phyloP scores from a whole-genome alignment of 1,140 invertebrate species.

The Neelides sp. region DNA sequence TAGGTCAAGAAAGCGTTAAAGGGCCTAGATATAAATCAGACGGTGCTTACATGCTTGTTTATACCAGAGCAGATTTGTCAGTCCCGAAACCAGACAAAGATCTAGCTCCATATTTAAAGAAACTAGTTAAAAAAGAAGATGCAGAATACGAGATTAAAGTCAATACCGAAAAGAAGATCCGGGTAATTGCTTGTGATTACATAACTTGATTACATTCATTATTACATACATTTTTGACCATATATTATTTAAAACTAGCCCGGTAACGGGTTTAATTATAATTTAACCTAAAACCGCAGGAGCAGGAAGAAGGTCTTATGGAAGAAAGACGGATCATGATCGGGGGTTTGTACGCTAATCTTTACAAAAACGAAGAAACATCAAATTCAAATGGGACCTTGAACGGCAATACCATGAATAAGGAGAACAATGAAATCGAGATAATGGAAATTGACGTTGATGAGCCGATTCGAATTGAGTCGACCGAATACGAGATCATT shows the following conservation, averaged over 20 bases:
- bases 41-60: conserved; percentile 29
- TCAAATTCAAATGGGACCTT: not conserved
- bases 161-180: too few relatives aligned
- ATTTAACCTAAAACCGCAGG: conserved; percentile 33
- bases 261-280: too few relatives aligned
- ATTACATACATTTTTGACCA: too few relatives aligned
- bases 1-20: too few relatives aligned
- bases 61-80: conserved; percentile 42
- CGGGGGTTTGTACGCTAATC: conserved; percentile 29
- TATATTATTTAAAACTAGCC: too few relatives aligned
- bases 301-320: conserved; percentile 40
- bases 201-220: too few relatives aligned
- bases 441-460: conserved; percentile 42
- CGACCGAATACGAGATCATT: too few relatives aligned
- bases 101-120: conserved; percentile 32
- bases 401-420: not conserved
- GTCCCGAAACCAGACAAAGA: conserved; percentile 23
- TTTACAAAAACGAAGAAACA: not conserved
- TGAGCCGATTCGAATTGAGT: conserved; percentile 42
- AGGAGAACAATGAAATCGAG: conserved; percentile 3
- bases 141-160: conserved; percentile 38
- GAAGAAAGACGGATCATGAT: conserved; percentile 35
- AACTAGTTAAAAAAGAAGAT: conserved; percentile 38
- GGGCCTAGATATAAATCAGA: conserved; percentile 38
- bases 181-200: too few relatives aligned